Base-by-base conservation (phyloP, 2,113 vertebrate species). In the Dicaeum eximium region DNA sequence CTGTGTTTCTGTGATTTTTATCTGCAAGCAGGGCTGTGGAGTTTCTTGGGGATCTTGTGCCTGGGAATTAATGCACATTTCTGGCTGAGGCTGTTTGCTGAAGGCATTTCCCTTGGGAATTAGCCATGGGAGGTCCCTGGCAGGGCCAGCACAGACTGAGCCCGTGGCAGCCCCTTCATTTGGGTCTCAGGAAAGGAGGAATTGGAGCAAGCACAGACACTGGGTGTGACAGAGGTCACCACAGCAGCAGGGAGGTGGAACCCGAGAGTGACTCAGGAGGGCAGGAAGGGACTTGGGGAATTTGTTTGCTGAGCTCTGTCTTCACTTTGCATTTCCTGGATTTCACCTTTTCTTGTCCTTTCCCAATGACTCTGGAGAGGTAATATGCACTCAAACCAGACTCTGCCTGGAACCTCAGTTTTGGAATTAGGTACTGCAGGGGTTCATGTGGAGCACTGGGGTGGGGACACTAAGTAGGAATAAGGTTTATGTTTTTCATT, bases 311-410 rank as follows among this genome's bases (percentile, higher is more conserved):
- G 64, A 91, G 65, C 2, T 21, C 44, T 90, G 64, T 67, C 37
- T 70, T 90, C 90, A 80, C 93, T 94, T 92, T 94, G 83, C 90
- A 86, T 96, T 91, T 92, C 14, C 79, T 96, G 93, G 72, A 44
- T 91, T 94, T 83, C 51, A 62, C n/a, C 64, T 71, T 61, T 45
- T 28, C 47, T 42, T 80, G 45, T 81, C 42, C 66, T 92, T 87
- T 3, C 82, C 82, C 74, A 69, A 18, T 65, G 2, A 25, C 67
- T 90, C 86, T 96, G 94, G 92, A 94, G 94, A 92, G 87, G 90
- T 93, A 90, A 95, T 95, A 58, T 86, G 88, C 86, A 72, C 94
- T 95, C 90, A 92, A 51, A 93, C 80, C 92, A 86, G 72, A 91
- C 53, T 14, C 75, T 1, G 24, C 35, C 44, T 88, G 74, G 37